Conservation (phyloP, 1,140 invertebrate species). For the Ostrea denselamellosa region DNA sequence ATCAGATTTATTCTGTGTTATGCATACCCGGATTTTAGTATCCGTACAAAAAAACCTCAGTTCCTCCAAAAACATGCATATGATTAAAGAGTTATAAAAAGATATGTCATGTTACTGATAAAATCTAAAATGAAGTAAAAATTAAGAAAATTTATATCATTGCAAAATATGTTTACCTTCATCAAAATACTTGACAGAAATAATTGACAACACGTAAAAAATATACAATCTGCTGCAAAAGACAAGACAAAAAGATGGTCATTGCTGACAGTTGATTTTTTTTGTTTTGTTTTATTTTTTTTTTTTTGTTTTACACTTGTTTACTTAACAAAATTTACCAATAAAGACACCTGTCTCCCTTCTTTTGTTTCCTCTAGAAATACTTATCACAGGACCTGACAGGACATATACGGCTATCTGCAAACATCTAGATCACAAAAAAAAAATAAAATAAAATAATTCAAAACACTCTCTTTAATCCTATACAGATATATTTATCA, state of each 20-base stretch:
- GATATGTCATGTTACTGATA: conserved; percentile 30
- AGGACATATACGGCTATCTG: background rate
- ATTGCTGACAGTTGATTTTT: background rate
- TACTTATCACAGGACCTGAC: background rate
- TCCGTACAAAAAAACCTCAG: background rate
- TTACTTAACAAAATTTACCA: conserved; percentile 10
- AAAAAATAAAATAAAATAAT: background rate
- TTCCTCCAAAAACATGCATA: background rate
- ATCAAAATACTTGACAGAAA: conserved; percentile 24
- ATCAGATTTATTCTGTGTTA: background rate
- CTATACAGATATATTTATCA: conserved; percentile 8
- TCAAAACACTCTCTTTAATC: background rate
- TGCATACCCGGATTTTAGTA: background rate
- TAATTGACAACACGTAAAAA: conserved; percentile 31
- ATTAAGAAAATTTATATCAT: conserved; percentile 12
- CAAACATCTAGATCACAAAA: conserved; percentile 34
- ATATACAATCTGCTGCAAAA: conserved; percentile 33
- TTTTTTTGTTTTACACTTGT: conserved; percentile 25
- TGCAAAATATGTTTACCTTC: conserved; percentile 9
- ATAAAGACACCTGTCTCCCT: background rate
- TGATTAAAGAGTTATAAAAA: conserved; percentile 16
- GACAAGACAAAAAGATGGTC: conserved; percentile 35
- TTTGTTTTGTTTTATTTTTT: no score
- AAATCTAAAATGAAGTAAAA: conserved; percentile 30
- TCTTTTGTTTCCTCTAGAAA: background rate